A percentile compares a stretch with the other conserved stretches of the same genome.
Conservation (phyloP, 2,113 vertebrate genomes). For the Talpa occidentalis region DNA sequence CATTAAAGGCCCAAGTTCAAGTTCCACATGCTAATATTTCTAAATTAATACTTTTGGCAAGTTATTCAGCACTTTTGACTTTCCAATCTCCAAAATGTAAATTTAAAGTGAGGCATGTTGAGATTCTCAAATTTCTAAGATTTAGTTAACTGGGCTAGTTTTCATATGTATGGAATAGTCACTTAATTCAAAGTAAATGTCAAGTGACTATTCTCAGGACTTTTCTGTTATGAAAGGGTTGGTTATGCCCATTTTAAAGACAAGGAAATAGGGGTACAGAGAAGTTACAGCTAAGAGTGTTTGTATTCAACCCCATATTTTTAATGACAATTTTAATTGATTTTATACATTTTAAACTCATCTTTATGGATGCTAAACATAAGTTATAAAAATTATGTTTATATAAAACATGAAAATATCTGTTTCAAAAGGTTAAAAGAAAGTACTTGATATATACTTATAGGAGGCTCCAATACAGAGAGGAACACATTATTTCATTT, state of each 20-base stretch:
- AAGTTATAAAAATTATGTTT: not conserved
- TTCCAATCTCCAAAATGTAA: not conserved
- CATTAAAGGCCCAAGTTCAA: not conserved
- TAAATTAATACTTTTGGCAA: not conserved
- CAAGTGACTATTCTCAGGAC: not conserved
- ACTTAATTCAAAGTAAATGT: not conserved
- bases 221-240: not conserved
- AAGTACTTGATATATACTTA: not conserved
- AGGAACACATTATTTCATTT: not conserved
- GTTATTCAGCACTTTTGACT: not conserved
- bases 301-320: not conserved
- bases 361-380: conserved; percentile 21
- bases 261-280: not conserved
- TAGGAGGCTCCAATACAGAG: not conserved
- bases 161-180: not conserved
- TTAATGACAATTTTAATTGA: not conserved
- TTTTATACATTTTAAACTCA: not conserved
- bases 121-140: not conserved
- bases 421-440: conserved; percentile 7
- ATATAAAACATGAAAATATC: conserved; percentile 6
- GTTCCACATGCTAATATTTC: not conserved
- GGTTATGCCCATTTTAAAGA: conserved; percentile 15
- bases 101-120: not conserved
- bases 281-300: not conserved
- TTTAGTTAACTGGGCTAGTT: not conserved